Base-by-base conservation (phyloP, 2,113 vertebrate species). In the Takifugu bimaculatus region DNA sequence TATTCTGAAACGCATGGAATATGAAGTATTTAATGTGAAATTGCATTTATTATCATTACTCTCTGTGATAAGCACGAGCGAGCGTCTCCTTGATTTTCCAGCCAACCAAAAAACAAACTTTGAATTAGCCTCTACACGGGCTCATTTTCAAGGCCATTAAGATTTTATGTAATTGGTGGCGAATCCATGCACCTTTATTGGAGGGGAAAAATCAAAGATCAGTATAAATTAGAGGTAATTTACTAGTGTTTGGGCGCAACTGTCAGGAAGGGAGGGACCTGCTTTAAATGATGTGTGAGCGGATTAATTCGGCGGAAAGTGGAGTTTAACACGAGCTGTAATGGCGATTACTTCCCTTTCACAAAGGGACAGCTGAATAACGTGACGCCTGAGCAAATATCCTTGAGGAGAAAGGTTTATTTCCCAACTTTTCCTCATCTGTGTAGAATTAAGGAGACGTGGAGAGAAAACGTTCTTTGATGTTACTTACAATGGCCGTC, bases 251-350 rank as follows among this genome's bases (percentile, higher is more conserved):
- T 93, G 93, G 93, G 92, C 88, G 92, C 92, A 86, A 92, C 92
- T 94, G 93, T 94, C 92, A 93, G 88, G 87, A 81, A 89, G 78
- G 89, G 91, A 89, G 91, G 89, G 90, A 92, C 90, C 92, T 88
- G 92, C 91, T 95, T 90, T 92, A 94, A 94, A 94, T 94, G 91
- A 94, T 94, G 94, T 93, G 92, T 91, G 91, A 90, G 91, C 91
- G 91, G 93, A 94, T 94, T 93, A 94, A 93, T 93, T 93, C 68
- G 69, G 71, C 53, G 63, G 77, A 79, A 90, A 92, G 92, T 91
- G 91, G 91, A 91, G 92, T 89, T 72, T 85, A 93, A 91, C 92
- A 92, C 81, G 87, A 91, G 88, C 45, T 5, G 44, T 26, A 6
- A 26, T 89, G 91, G 92, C 87, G 85, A 78, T 75, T 13, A 68